phyloP scores from a whole-genome alignment of 2,113 vertebrate genomes.

The Paralichthys olivaceus region DNA sequence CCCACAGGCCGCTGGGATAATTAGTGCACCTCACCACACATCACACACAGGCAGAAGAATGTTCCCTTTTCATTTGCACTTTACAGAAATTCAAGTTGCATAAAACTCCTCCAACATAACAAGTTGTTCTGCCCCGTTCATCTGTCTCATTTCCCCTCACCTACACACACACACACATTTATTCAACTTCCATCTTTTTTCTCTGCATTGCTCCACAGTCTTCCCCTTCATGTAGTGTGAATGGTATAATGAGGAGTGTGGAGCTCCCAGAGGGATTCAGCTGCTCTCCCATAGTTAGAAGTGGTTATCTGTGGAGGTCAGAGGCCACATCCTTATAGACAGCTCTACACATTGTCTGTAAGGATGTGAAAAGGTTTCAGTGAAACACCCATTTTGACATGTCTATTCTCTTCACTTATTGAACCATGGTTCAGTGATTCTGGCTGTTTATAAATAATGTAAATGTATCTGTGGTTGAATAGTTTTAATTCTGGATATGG shows the following conservation, averaged over 20 bases:
- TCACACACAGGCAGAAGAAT: conserved; percentile 48
- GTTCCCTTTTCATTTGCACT: conserved; percentile 51
- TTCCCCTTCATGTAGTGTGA: conserved; percentile 40
- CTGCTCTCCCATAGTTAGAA: conserved; percentile 48
- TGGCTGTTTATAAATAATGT: background rate
- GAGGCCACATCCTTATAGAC: conserved; percentile 42
- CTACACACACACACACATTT: background rate
- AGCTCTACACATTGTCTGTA: background rate
- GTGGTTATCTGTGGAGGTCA: conserved; percentile 57
- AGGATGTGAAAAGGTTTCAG: conserved; percentile 35
- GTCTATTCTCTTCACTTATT: conserved; percentile 5
- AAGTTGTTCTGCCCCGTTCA: background rate
- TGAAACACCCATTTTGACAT: conserved; percentile 32
- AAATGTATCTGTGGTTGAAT: background rate
- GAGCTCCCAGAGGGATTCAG: conserved; percentile 45
- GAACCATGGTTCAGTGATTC: background rate
- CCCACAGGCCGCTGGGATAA: conserved; percentile 70
- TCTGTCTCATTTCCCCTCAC: conserved; percentile 12
- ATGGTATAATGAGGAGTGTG: conserved; percentile 58
- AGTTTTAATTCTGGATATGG: background rate
- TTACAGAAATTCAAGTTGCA: conserved; percentile 37
- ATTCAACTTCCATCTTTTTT: conserved; percentile 2
- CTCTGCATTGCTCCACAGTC: background rate
- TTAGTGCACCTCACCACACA: conserved; percentile 65
- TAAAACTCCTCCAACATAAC: conserved; percentile 48